Base-by-base conservation (phyloP, 1,140 invertebrate genomes). In the Choristoneura fumiferana region DNA sequence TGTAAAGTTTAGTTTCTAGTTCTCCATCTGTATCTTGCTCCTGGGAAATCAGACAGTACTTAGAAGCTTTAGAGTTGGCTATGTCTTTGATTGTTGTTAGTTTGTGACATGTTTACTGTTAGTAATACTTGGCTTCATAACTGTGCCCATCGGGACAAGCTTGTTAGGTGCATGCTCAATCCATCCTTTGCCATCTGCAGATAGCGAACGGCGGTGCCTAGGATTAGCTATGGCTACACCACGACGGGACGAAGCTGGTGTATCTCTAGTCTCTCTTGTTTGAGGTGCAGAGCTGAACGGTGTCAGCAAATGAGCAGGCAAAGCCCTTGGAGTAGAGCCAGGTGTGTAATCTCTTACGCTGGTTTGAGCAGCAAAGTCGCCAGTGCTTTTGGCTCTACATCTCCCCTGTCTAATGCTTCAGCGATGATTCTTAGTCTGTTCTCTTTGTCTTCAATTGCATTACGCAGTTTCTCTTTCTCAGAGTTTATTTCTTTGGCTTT, bases 31-130 rank as follows among this genome's bases (percentile, higher is more conserved):
- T 94, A 80, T 98, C 97, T 37, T 95, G 94, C 67, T 97, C 95
- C 88, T 99, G 98, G 0, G 96, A 94, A 17, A 98, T 94, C 0
- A 99, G 89, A 63, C 96, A 95, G 81, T 99, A 99, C 81, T 97
- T 97, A 0, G 93, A 95, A 22, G 94, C 94, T 63, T 95, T 94
- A 2, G 93, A 90, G 59, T 93, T 92, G 0, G 92, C 92, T 17
- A 97, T 91, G 76, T 97, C 95, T 67, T 91, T 93, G 9, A 93
- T 91, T 57, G 91, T 92, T 0, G 90, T 92, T 1, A 99, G 84
- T 75, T 95, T 96, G 0, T 93, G 0, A 98, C 92, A 0, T 97
- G 97, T 76, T 96, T 95, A 59, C 94, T 93, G 74, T 95, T 94
- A 34, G 93, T 93, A 74, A 98, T 93, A 35, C 92, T 90, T 0